Base-by-base conservation (phyloP, 2,113 vertebrate species). In the Scomber colias region DNA sequence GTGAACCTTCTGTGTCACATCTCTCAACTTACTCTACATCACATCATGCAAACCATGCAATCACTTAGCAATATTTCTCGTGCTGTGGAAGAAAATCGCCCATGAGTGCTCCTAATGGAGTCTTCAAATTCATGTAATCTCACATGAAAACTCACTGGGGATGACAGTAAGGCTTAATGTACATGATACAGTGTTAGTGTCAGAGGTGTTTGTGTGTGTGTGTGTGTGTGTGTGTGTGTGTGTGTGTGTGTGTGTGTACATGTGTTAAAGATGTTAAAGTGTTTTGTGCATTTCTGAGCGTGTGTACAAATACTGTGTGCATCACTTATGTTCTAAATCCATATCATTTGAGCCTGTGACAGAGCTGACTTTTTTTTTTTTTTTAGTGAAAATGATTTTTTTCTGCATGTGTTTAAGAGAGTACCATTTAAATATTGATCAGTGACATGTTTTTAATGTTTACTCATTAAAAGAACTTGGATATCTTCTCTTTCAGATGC, bases 401-500 rank as follows among this genome's bases (percentile, higher is more conserved):
- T 40, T 40, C 35, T 40, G 35, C 9, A 40, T 40, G 35, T 40
- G 2, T 9, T 45, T 21, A 9, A 24, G 51, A 24, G 51, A 71
- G 55, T 15, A 24, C 16, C 67, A 56, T 75, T 16, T 51, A 69
- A 19, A 64, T 71, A 82, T 71, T 72, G 63, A 88, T 86, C 31
- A 35, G 3, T 51, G 12, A 40, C 67, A 68, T 16, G 66, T 67
- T 74, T 78, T 75, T 51, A 68, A 63, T 68, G 55, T 83, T 71
- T 69, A 57, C 68, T 67, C 61, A 89, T 79, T 79, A 68, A 75
- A 81, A 81, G n/a, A 74, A 46, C 49, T 27, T 46, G 65, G 45
- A 53, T 27, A 27, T 27, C 24, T 27, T 27, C 24, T 27, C 24
- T 27, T 27, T 27, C 24, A 27, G 24, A 27, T 27, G 24, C 17